These are phyloP conservation scores for Lymantria dispar DNA, from an alignment of 2,888 invertebrate genomes.

Conservation along the genomic window DNA sequence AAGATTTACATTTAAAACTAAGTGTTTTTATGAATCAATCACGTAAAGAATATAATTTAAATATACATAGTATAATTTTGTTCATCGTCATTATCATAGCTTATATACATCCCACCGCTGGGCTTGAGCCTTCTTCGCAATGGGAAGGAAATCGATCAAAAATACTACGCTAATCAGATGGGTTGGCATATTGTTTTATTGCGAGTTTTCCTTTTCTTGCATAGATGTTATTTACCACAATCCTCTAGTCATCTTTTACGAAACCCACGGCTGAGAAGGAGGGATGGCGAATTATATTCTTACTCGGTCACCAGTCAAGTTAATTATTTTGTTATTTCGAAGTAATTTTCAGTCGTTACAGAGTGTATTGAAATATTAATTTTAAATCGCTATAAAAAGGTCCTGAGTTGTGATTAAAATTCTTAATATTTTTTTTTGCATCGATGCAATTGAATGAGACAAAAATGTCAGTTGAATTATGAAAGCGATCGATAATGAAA, in stretches of 20 bases:
- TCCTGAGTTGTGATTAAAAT: constrained; percentile 43
- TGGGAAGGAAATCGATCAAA: too few species aligned
- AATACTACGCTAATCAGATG: too few species aligned
- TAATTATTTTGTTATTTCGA: not conserved
- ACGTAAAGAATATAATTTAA: constrained; percentile 21
- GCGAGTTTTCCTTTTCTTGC: too few species aligned
- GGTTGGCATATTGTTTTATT: too few species aligned
- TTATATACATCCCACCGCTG: too few species aligned
- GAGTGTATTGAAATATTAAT: not conserved
- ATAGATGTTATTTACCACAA: too few species aligned
- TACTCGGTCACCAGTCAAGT: too few species aligned
- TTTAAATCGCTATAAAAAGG: constrained; percentile 35
- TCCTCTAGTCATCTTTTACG: too few species aligned
- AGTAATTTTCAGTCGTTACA: not conserved
- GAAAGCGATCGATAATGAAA: constrained; percentile 79
- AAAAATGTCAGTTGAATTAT: constrained; percentile 80
- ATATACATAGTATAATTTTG: not conserved
- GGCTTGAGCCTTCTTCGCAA: too few species aligned
- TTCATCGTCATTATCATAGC: too few species aligned
- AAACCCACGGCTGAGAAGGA: too few species aligned
- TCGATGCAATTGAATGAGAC: constrained; percentile 67
- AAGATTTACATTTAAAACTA: constrained; percentile 37
- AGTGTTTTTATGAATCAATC: constrained; percentile 37
- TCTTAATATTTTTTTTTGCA: constrained; percentile 46
- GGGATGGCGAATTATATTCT: too few species aligned